Conservation (phyloP, 2,797 vertebrate species). For the Myiotriccus ornatus region DNA sequence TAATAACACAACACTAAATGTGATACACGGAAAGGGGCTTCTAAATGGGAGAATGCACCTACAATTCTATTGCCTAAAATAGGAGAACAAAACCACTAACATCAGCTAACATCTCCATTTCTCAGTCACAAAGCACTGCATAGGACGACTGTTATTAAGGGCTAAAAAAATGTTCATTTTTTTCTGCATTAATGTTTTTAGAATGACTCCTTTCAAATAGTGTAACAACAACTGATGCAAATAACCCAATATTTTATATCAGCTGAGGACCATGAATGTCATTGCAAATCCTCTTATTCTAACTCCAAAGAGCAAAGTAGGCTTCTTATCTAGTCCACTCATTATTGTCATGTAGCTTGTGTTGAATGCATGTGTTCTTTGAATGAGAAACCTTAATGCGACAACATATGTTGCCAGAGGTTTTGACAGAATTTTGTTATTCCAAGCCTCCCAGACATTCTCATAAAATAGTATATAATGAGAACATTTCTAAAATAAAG, state of each 20-base stretch:
- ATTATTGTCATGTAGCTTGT: not conserved
- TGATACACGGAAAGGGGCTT: not conserved
- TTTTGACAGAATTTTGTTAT: not conserved
- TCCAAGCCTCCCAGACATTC: not conserved
- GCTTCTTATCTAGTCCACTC: not conserved
- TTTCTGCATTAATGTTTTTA: not conserved
- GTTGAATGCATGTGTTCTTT: not conserved
- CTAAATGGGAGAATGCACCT: not conserved
- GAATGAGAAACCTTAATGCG: not conserved
- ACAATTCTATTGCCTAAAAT: not conserved
- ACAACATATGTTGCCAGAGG: not conserved
- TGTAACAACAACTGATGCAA: not conserved
- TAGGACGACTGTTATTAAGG: not conserved
- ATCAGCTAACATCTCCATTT: not conserved
- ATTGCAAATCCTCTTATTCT: not conserved
- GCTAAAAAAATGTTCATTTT: not conserved
- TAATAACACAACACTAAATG: not conserved
- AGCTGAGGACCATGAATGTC: not conserved
- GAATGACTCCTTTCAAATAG: not conserved
- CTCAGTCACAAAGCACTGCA: not conserved
- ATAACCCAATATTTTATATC: not conserved
- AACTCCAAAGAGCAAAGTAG: not conserved
- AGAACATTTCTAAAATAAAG: not conserved
- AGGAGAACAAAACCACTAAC: not conserved
- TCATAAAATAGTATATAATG: accelerated